phyloP scores from a whole-genome alignment of 2,888 invertebrate species.

The Agrilus mali region DNA sequence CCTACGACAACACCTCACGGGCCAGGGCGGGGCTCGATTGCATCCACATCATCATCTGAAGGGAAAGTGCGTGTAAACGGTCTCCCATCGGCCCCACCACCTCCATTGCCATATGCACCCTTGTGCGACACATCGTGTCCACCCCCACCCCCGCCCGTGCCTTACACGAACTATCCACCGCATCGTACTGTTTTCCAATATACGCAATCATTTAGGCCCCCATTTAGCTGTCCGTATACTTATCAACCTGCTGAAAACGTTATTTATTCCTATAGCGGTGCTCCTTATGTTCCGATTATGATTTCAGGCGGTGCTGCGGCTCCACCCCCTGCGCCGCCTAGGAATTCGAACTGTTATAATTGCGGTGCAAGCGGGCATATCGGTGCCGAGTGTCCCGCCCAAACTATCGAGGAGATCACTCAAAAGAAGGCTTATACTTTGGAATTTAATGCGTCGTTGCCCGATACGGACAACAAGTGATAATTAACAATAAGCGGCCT shows the following conservation, averaged over 20 bases:
- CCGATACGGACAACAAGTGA: slow-evolving; percentile 20
- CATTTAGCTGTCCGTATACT: slow-evolving; percentile 32
- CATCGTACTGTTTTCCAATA: slow-evolving; percentile 27
- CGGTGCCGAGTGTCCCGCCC: slow-evolving; percentile 79
- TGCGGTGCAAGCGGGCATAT: slow-evolving; percentile 78
- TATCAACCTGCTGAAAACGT: slow-evolving; percentile 42
- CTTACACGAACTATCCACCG: slow-evolving; percentile 39
- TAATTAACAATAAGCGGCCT: slow-evolving; percentile 2
- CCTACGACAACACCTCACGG: slow-evolving; percentile 22
- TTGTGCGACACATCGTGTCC: slow-evolving; percentile 29
- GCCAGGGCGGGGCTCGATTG: slow-evolving; percentile 17
- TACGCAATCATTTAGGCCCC: slow-evolving; percentile 25
- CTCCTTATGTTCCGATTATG: slow-evolving; percentile 26
- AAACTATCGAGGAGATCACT: slow-evolving; percentile 86
- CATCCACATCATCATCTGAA: too few species aligned
- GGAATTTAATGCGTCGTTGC: slow-evolving; percentile 38
- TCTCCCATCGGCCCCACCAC: slow-evolving; percentile 9
- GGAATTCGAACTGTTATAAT: slow-evolving; percentile 72
- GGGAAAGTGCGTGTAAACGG: too few species aligned
- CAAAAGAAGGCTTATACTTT: slow-evolving; percentile 56
- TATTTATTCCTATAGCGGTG: slow-evolving; percentile 18
- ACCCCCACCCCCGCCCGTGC: slow-evolving; percentile 32
- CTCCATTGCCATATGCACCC: slow-evolving; percentile 13
- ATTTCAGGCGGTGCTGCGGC: slow-evolving; percentile 28
- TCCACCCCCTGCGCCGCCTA: slow-evolving; percentile 41